Evolutionary conservation across 2,113 vertebrate species (phyloP).

Genomic region (Isurus oxyrinchus): DNA sequence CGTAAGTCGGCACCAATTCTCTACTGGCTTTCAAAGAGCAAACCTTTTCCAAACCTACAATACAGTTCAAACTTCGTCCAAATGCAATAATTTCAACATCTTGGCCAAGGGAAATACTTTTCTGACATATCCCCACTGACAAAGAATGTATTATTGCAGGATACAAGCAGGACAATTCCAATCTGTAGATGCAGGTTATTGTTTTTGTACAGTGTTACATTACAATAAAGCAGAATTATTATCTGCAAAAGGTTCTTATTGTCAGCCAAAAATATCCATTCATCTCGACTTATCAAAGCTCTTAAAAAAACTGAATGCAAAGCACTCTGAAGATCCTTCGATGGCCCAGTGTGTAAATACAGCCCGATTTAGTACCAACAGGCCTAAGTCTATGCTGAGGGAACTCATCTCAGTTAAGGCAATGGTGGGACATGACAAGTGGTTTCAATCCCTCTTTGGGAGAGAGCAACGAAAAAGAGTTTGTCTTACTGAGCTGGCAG

Average conservation of each 20-base stretch:
- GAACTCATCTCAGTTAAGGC: neutral
- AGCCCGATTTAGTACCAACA: neutral
- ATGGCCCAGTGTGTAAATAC: neutral
- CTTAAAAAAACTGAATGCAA: neutral
- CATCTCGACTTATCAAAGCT: neutral
- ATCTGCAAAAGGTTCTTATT: neutral
- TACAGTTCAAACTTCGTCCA: neutral
- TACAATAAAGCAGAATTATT: neutral
- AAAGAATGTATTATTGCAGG: neutral
- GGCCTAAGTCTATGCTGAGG: neutral
- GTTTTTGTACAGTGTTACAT: neutral
- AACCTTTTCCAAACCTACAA: neutral
- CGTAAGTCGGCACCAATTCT: neutral
- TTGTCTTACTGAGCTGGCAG: too few relatives aligned
- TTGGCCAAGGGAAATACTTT: neutral
- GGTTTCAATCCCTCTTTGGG: neutral
- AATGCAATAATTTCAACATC: neutral
- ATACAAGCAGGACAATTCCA: neutral
- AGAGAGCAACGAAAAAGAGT: neutral
- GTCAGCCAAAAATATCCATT: neutral
- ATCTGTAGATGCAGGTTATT: neutral
- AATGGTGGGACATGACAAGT: neutral
- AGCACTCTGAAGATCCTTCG: neutral
- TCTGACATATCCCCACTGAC: neutral
- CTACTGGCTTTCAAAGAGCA: neutral